Percentiles rank a stretch among this genome's conserved stretches.
Conservation (phyloP, 2,113 vertebrate genomes). For the Sphyrna mokarran region DNA sequence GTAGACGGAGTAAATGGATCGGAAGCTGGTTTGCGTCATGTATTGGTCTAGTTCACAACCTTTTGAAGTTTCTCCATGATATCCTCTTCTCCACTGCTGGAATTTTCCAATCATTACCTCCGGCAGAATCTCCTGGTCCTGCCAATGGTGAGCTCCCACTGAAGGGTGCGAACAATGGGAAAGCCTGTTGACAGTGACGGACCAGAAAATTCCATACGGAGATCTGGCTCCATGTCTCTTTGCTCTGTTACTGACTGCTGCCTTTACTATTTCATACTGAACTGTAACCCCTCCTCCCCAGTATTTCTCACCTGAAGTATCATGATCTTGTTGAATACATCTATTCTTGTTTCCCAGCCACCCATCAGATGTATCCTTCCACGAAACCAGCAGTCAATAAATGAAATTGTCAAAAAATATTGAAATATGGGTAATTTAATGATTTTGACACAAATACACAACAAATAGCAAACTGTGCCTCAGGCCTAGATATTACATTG, state of each 20-base stretch:
- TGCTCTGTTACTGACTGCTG: background rate
- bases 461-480: background rate
- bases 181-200: too few species aligned
- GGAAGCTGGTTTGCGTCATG: too few species aligned
- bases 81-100: background rate
- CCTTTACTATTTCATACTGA: background rate
- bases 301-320: background rate
- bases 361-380: background rate
- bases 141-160: too few species aligned
- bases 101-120: too few species aligned
- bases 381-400: background rate
- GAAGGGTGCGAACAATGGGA: too few species aligned
- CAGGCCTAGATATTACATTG: background rate
- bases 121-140: too few species aligned
- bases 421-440: background rate
- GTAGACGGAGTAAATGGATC: too few species aligned
- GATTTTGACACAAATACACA: background rate
- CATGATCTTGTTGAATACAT: background rate
- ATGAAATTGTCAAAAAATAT: constrained; percentile 1
- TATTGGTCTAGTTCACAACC: too few species aligned
- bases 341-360: too few species aligned
- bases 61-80: too few species aligned
- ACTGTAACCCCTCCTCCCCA: too few species aligned
- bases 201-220: too few species aligned
- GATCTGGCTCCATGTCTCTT: background rate